Base-by-base conservation (phyloP, 2,797 vertebrate species). In the Sebastes taczanowskii region DNA sequence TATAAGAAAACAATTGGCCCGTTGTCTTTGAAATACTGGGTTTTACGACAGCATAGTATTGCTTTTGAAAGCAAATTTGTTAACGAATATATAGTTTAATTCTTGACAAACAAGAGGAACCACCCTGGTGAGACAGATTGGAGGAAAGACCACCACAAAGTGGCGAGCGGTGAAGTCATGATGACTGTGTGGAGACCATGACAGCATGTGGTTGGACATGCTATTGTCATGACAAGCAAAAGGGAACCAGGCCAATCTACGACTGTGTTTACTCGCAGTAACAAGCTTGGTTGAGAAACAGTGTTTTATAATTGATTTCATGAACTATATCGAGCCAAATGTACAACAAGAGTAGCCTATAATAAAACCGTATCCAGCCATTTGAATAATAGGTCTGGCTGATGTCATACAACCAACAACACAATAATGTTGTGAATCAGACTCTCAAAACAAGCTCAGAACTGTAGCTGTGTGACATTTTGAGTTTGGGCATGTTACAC, bases 81-180 rank as follows among this genome's bases (percentile, higher is more conserved):
- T 71, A 65, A 78, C 11, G 1, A 69, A 65, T 42, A 22, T 4
- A n/a, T 4, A n/a, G 46, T 74, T 77, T 61, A 32, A 42, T 42
- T 69, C 61, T 63, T 42, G 14, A 84, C 61, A 74, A 74, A 81
- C 23, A 55, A 72, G 22, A 42, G 61, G 71, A 88, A 73, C 55
- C 38, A 67, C 56, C 60, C 34, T 77, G 70, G 49, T 42, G 56
- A 83, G 68, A 85, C 65, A n/a, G 18, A 74, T 2, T 2, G 27
- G 18, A 66, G 55, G 55, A 13, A 61, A 42, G 64, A 86, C 75
- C 81, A 74, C 80, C 67, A 65, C 59, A 86, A 78, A 84, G 69
- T 16, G 35, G 14, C 1, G 8, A 64, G 60, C 4, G 30, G 62
- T 60, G 58, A 73, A 68, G 70, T 78, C 67, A 84, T 32, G 58